A percentile compares a stretch with the other conserved stretches of the same genome.
phyloP scores from a whole-genome alignment of 2,113 vertebrate genomes.

The Chamaea fasciata region DNA sequence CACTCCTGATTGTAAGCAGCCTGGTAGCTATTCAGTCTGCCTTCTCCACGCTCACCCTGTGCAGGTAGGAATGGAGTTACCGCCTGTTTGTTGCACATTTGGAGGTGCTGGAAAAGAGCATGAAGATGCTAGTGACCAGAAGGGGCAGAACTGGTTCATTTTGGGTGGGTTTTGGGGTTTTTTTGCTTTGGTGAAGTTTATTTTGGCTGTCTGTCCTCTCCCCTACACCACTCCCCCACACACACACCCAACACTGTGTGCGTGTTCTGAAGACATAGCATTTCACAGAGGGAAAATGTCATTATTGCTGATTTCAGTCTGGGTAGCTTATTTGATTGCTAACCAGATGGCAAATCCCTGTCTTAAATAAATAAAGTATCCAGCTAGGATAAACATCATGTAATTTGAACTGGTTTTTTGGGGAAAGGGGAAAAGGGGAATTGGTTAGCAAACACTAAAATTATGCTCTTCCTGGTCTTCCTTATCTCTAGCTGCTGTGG shows the following conservation, averaged over 20 bases:
- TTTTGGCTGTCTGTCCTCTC: not conserved
- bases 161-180: not conserved
- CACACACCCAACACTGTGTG: not conserved
- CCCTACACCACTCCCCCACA: too few species aligned
- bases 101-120: not conserved
- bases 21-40: not conserved
- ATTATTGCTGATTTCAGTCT: not conserved
- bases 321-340: not conserved
- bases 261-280: not conserved
- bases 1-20: not conserved
- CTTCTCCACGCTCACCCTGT: fast-evolving
- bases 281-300: not conserved
- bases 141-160: not conserved
- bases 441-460: not conserved
- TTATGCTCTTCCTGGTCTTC: not conserved
- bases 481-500: not conserved
- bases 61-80: not conserved
- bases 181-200: not conserved
- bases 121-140: not conserved
- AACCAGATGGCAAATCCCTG: not conserved
- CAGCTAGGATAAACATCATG: not conserved
- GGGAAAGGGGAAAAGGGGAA: not conserved
- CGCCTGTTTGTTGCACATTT: not conserved
- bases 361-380: not conserved
- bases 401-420: not conserved